A percentile compares a stretch with the other conserved stretches of the same genome.
These are phyloP conservation scores for Drosophila cracens DNA, from an alignment of 2,888 invertebrate genomes.

Conservation along the genomic window DNA sequence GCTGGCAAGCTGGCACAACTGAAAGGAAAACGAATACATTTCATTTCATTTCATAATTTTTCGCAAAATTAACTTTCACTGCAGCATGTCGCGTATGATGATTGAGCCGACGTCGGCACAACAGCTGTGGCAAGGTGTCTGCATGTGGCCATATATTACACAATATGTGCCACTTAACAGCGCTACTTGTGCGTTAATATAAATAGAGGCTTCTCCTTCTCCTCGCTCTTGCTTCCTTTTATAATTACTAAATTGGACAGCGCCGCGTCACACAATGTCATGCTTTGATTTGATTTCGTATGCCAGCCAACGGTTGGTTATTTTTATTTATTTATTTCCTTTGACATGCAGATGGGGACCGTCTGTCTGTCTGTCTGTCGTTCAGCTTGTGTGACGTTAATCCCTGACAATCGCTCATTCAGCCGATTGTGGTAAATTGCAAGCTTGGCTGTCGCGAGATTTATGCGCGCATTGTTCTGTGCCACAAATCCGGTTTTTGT, in stretches of 20 bases:
- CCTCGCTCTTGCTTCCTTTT: conserved; percentile 55
- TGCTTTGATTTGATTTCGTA: conserved; percentile 70
- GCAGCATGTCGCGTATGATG: conserved; percentile 73
- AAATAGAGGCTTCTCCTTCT: conserved; percentile 32
- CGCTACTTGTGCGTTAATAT: conserved; percentile 63
- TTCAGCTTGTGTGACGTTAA: conserved; percentile 45
- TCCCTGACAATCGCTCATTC: conserved; percentile 74
- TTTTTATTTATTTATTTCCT: conserved; percentile 29
- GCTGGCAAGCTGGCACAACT: conserved; percentile 43
- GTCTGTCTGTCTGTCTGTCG: conserved; percentile 2
- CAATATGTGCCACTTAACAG: conserved; percentile 69
- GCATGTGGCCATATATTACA: conserved; percentile 48
- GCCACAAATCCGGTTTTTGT: conserved; percentile 72
- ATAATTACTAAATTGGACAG: conserved; percentile 44
- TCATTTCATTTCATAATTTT: conserved; percentile 78
- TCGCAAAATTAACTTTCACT: conserved; percentile 77
- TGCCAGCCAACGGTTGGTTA: conserved; percentile 29
- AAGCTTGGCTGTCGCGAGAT: conserved; percentile 66
- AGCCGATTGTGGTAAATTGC: conserved; percentile 65
- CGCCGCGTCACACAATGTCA: conserved; percentile 66
- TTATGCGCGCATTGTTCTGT: conserved; percentile 78
- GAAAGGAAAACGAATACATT: conserved; percentile 66
- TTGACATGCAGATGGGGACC: conserved; percentile 6
- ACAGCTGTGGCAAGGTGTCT: conserved; percentile 50
- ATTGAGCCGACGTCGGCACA: conserved; percentile 48